These are phyloP conservation scores for Pelodytes ibericus DNA, from an alignment of 2,797 vertebrate species.

Conservation along the genomic window DNA sequence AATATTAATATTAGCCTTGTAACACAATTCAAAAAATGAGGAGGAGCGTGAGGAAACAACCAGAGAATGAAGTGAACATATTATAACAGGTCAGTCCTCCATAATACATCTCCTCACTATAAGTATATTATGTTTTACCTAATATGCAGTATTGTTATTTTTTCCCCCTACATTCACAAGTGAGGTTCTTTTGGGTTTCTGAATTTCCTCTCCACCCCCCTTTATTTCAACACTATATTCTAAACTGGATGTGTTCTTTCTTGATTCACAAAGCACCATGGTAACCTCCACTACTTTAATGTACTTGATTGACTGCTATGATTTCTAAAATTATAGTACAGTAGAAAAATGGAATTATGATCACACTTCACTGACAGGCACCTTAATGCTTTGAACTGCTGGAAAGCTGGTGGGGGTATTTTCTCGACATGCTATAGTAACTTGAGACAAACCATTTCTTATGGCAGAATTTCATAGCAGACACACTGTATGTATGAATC, in stretches of 20 bases:
- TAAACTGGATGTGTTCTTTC: conserved; percentile 22
- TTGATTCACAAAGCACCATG: conserved; percentile 32
- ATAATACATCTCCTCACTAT: too few species aligned
- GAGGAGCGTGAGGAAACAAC: too few species aligned
- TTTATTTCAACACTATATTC: neutral
- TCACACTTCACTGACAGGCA: conserved; percentile 3
- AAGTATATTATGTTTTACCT: neutral
- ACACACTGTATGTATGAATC: neutral
- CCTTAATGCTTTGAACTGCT: conserved; percentile 6
- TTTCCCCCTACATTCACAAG: neutral
- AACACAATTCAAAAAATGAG: too few species aligned
- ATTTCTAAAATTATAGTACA: conserved; percentile 46
- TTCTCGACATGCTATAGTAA: conserved; percentile 19
- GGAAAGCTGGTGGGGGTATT: neutral
- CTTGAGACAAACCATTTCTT: conserved; percentile 1
- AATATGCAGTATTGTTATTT: neutral
- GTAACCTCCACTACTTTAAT: conserved; percentile 38
- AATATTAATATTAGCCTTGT: too few species aligned
- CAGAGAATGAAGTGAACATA: too few species aligned
- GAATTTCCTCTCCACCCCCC: neutral
- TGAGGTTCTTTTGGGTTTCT: neutral
- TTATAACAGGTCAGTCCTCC: too few species aligned
- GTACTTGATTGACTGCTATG: conserved; percentile 43
- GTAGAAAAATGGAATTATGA: conserved; percentile 22
- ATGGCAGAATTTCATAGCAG: neutral